phyloP scores from a whole-genome alignment of 2,797 vertebrate genomes.

The Tokudaia muenninki region DNA sequence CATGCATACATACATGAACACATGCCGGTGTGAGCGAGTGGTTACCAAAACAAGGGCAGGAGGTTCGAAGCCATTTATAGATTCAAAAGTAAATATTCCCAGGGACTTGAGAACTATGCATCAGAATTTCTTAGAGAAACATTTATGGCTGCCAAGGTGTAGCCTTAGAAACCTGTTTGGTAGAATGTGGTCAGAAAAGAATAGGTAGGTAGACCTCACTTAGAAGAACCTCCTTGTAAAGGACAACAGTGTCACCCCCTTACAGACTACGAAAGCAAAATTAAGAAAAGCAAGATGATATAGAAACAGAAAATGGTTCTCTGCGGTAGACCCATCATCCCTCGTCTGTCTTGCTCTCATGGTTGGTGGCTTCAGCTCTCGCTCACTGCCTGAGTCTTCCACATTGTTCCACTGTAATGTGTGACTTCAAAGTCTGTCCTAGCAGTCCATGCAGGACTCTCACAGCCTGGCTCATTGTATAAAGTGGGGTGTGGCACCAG shows the following conservation, averaged over 20 bases:
- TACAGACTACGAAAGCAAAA: slow-evolving; percentile 38
- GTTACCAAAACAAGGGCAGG: neutral
- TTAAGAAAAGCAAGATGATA: neutral
- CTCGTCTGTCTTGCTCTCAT: neutral
- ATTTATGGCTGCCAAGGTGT: neutral
- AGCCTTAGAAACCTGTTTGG: neutral
- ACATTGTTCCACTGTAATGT: neutral
- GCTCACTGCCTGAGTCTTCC: neutral
- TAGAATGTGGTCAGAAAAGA: neutral
- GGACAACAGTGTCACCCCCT: neutral
- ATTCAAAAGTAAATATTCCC: slow-evolving; percentile 29
- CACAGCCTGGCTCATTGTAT: neutral
- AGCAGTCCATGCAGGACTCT: neutral
- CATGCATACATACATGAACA: neutral
- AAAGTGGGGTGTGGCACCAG: neutral
- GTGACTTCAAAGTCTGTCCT: neutral
- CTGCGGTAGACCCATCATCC: neutral
- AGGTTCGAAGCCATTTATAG: neutral
- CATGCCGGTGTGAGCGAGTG: neutral
- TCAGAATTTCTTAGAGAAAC: slow-evolving; percentile 30
- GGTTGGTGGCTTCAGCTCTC: neutral
- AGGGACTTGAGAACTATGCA: neutral
- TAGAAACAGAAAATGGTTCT: neutral
- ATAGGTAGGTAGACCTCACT: neutral
- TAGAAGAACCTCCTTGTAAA: neutral